A percentile compares a stretch with the other conserved stretches of the same genome.
phyloP scores from a whole-genome alignment of 2,797 vertebrate species.

The Darevskia mixta region DNA sequence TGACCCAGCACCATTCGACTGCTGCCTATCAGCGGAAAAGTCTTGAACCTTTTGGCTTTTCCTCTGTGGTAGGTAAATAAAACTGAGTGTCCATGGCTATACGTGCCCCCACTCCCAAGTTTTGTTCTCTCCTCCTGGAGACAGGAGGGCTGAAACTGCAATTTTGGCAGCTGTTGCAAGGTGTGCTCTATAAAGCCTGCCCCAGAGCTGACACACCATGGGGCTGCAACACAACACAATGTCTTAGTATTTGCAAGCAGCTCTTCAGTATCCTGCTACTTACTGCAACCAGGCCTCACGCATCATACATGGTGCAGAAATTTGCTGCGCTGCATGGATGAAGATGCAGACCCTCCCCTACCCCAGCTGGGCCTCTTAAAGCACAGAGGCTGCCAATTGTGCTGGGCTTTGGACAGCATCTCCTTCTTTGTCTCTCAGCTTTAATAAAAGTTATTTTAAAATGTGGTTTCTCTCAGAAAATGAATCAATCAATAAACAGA shows the following conservation, averaged over 20 bases:
- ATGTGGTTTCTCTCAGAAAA: slow-evolving; percentile 42
- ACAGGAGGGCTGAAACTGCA: neutral
- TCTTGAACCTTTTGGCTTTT: neutral
- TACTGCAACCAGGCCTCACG: neutral
- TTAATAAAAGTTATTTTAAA: slow-evolving; percentile 52
- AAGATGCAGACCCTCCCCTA: slow-evolving; percentile 5
- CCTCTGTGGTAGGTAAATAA: neutral
- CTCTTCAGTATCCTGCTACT: neutral
- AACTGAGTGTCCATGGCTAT: too few relatives aligned
- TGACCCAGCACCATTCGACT: neutral
- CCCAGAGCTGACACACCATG: neutral
- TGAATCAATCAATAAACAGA: slow-evolving; percentile 54
- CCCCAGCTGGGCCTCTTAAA: slow-evolving; percentile 39
- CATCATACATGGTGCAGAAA: neutral
- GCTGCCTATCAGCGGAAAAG: neutral
- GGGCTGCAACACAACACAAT: neutral
- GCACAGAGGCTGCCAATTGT: slow-evolving; percentile 28
- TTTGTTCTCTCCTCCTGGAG: neutral
- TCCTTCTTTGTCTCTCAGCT: slow-evolving; percentile 46
- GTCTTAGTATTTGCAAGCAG: neutral
- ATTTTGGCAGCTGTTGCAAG: neutral
- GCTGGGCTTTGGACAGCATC: slow-evolving; percentile 33
- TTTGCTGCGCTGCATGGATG: neutral
- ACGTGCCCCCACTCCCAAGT: neutral
- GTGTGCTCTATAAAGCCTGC: neutral